Conservation (phyloP, 2,797 vertebrate species). For the Phataginus tetradactyla region DNA sequence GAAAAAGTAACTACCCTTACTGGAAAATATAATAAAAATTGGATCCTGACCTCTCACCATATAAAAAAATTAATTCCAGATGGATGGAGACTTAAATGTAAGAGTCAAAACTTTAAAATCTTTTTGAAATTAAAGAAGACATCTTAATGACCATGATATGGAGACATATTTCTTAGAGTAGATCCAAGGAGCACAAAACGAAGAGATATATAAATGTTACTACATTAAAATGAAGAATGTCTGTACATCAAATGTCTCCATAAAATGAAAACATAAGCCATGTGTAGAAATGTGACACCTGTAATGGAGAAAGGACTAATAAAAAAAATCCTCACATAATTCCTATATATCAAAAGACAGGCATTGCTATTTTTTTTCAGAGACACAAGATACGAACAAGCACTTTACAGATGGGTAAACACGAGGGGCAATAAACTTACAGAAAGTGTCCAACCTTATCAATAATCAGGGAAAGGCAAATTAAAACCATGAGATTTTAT, state of each 20-base stretch:
- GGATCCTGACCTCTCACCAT: not conserved
- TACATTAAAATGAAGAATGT: not conserved
- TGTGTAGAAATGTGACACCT: not conserved
- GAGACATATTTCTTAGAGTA: not conserved
- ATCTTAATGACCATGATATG: not conserved
- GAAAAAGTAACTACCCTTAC: not conserved
- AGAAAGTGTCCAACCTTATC: not conserved
- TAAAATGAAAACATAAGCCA: not conserved
- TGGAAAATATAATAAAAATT: not conserved
- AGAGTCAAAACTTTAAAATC: not conserved
- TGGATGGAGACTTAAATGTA: not conserved
- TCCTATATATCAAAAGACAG: not conserved
- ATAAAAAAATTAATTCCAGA: not conserved
- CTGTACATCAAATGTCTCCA: not conserved
- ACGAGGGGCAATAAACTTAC: not conserved
- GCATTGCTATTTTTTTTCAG: not conserved
- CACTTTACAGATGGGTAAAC: not conserved
- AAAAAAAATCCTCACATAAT: not conserved
- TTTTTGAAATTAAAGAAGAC: not conserved
- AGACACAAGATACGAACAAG: not conserved
- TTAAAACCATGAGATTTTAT: not conserved
- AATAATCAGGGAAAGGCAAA: not conserved
- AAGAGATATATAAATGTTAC: not conserved
- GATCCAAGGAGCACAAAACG: not conserved
- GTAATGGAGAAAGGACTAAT: not conserved